Evolutionary conservation across 2,797 vertebrate species (phyloP).

Genomic region (Acanthopagrus latus): DNA sequence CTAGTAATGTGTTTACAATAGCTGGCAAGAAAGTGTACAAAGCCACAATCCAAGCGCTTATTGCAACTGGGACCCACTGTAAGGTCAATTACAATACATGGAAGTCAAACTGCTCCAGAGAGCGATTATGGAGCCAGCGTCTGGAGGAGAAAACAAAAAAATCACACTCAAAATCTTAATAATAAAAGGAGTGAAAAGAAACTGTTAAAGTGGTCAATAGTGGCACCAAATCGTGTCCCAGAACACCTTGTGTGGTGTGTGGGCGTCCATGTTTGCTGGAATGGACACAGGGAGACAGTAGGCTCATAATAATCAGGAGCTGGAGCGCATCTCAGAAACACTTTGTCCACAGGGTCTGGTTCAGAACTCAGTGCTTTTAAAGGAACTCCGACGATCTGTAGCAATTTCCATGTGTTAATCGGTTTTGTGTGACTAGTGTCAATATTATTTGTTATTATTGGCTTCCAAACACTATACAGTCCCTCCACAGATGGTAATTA

Average conservation of each 20-base stretch:
- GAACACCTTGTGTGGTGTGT: neutral
- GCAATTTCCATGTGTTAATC: no score
- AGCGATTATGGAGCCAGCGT: constrained; percentile 17
- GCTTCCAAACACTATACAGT: no score
- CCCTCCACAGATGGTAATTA: neutral
- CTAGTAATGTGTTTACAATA: constrained; percentile 59
- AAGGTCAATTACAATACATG: constrained; percentile 48
- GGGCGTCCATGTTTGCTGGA: constrained; percentile 6
- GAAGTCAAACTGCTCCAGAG: constrained; percentile 43
- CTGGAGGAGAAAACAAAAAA: constrained; percentile 2
- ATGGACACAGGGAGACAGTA: neutral
- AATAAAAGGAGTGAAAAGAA: constrained; percentile 10
- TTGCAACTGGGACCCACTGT: constrained; percentile 30
- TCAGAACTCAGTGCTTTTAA: no score
- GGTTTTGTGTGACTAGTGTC: no score
- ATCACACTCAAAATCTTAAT: neutral
- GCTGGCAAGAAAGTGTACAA: constrained; percentile 51
- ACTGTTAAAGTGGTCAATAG: neutral
- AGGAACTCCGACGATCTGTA: no score
- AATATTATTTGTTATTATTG: no score
- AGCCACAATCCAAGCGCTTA: constrained; percentile 39
- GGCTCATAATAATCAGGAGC: neutral
- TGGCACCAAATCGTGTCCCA: neutral
- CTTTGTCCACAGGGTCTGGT: neutral
- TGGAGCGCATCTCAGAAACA: neutral